Evolutionary conservation across 2,113 vertebrate genomes (phyloP).

Genomic region (Clarias batrachus): DNA sequence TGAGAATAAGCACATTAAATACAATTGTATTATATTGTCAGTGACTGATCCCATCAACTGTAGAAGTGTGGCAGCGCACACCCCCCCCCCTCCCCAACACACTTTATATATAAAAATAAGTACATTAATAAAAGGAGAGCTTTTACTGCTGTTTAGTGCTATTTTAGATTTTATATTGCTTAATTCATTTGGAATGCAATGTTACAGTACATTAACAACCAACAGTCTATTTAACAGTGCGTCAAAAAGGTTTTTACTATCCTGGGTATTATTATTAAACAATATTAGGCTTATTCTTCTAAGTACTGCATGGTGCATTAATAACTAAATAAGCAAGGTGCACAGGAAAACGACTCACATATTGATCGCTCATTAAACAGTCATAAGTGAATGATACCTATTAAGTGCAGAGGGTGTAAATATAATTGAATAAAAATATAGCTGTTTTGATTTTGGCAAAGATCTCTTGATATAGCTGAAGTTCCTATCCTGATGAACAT

Average conservation of each 20-base stretch:
- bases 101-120: no score
- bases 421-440: not conserved
- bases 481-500: not conserved
- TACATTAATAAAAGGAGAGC: no score
- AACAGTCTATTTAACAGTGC: not conserved
- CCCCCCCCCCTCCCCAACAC: no score
- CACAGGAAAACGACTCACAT: not conserved
- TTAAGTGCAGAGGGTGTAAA: not conserved
- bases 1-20: slow-evolving; percentile 41
- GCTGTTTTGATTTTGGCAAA: not conserved
- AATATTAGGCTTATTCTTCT: not conserved
- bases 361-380: not conserved
- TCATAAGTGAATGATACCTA: not conserved
- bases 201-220: not conserved
- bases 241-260: not conserved
- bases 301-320: slow-evolving; percentile 13
- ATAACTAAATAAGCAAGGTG: not conserved
- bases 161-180: not conserved
- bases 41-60: slow-evolving; percentile 21
- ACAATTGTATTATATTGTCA: slow-evolving; percentile 39
- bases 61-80: not conserved
- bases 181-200: not conserved
- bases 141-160: not conserved
- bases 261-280: not conserved
- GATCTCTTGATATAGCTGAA: not conserved